These are phyloP conservation scores for Tachina grossa DNA, from an alignment of 2,888 invertebrate species.

Conservation along the genomic window DNA sequence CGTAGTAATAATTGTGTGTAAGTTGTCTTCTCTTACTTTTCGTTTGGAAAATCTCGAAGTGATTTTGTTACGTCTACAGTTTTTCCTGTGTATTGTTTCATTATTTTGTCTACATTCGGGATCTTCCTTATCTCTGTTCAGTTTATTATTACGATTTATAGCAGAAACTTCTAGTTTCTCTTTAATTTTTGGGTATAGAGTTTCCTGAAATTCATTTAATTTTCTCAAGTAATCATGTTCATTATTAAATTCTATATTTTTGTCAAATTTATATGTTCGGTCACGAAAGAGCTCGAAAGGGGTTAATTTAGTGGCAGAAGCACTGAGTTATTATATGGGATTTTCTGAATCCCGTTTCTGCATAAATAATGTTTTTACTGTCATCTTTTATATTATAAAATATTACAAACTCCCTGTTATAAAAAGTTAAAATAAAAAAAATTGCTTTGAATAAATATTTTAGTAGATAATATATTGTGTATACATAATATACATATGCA, in stretches of 20 bases:
- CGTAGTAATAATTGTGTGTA: background rate
- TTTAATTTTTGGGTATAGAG: background rate
- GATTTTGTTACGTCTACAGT: conserved; percentile 2
- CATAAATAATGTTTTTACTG: too few relatives aligned
- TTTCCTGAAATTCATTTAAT: conserved; percentile 41
- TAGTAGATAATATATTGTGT: too few relatives aligned
- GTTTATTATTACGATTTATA: too few relatives aligned
- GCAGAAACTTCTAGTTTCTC: too few relatives aligned
- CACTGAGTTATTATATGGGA: conserved; percentile 50
- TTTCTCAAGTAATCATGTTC: conserved; percentile 11
- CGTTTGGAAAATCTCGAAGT: background rate
- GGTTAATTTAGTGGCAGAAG: conserved; percentile 45
- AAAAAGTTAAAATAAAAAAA: too few relatives aligned
- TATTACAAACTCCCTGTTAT: too few relatives aligned
- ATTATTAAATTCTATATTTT: conserved; percentile 1
- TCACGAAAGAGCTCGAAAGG: conserved; percentile 35
- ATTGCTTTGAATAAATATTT: too few relatives aligned
- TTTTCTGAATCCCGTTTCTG: too few relatives aligned
- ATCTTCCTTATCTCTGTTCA: too few relatives aligned
- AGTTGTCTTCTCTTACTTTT: background rate
- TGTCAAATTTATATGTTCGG: conserved; percentile 9
- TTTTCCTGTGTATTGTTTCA: background rate
- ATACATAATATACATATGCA: too few relatives aligned
- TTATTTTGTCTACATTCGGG: too few relatives aligned
- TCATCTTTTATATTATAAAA: too few relatives aligned